Conservation (phyloP, 2,797 vertebrate species). For the Xerus rutilus region DNA sequence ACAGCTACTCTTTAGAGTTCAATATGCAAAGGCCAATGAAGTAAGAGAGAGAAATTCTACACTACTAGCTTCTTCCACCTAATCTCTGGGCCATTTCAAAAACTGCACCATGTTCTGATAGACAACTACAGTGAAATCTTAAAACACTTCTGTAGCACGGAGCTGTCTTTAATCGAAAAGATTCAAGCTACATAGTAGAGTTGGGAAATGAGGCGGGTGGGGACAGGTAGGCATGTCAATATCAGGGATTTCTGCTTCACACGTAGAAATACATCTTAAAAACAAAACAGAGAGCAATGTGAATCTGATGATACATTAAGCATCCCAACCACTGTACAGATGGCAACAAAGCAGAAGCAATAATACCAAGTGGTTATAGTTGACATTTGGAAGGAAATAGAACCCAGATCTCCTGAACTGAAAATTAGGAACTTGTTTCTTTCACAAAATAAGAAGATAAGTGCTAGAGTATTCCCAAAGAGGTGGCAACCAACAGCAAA, state of each 20-base stretch:
- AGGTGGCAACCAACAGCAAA: background rate
- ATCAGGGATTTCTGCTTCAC: background rate
- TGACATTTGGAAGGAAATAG: constrained; percentile 10
- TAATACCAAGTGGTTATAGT: background rate
- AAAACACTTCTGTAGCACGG: background rate
- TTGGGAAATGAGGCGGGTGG: background rate
- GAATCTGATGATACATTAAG: background rate
- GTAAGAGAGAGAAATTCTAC: background rate
- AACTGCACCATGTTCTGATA: background rate
- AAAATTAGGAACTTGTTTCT: constrained; percentile 28
- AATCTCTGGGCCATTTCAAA: background rate
- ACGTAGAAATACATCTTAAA: background rate
- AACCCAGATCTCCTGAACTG: background rate
- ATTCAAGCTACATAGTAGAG: background rate
- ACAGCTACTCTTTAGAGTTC: background rate
- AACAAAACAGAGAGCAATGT: background rate
- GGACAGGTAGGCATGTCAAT: background rate
- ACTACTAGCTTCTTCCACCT: background rate
- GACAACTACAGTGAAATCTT: background rate
- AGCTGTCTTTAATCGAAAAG: background rate
- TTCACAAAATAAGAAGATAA: background rate
- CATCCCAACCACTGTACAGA: background rate
- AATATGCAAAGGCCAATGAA: background rate
- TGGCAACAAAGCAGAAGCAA: background rate
- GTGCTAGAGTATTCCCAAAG: constrained; percentile 33